phyloP scores from a whole-genome alignment of 2,797 vertebrate species.

The Euthynnus affinis region DNA sequence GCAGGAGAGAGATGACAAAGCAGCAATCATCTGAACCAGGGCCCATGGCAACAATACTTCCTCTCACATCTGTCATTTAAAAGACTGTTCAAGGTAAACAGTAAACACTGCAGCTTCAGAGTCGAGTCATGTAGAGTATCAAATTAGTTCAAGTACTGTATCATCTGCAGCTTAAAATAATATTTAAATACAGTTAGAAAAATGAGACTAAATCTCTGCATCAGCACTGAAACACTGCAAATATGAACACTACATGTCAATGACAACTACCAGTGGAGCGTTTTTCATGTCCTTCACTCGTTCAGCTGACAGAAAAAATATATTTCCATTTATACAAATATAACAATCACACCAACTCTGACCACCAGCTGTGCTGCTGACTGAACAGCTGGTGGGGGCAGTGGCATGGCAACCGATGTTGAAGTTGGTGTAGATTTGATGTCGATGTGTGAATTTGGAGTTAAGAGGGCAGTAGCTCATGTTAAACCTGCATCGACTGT shows the following conservation, averaged over 20 bases:
- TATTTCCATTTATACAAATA: not conserved
- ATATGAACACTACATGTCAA: not conserved
- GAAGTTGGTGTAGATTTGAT: not conserved
- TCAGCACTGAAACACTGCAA: not conserved
- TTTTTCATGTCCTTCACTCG: not conserved
- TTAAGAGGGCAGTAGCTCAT: not conserved
- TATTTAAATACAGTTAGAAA: not conserved
- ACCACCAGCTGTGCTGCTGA: not conserved
- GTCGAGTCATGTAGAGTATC: constrained; percentile 48
- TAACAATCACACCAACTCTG: not conserved
- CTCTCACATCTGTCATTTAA: constrained; percentile 21
- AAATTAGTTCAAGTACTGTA: constrained; percentile 30
- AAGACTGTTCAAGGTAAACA: constrained; percentile 13
- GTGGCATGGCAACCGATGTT: too few species aligned
- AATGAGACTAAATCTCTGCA: not conserved
- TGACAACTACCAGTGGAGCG: not conserved
- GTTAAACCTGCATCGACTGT: not conserved
- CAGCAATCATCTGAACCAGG: constrained; percentile 17
- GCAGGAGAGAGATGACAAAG: not conserved
- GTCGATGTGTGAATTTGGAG: not conserved
- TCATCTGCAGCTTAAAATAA: not conserved
- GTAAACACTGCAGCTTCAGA: constrained; percentile 32
- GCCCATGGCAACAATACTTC: not conserved
- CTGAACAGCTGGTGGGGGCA: not conserved
- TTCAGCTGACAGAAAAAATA: not conserved